Evolutionary conservation across 1,140 invertebrate species (phyloP).

Genomic region (Pinna nobilis): DNA sequence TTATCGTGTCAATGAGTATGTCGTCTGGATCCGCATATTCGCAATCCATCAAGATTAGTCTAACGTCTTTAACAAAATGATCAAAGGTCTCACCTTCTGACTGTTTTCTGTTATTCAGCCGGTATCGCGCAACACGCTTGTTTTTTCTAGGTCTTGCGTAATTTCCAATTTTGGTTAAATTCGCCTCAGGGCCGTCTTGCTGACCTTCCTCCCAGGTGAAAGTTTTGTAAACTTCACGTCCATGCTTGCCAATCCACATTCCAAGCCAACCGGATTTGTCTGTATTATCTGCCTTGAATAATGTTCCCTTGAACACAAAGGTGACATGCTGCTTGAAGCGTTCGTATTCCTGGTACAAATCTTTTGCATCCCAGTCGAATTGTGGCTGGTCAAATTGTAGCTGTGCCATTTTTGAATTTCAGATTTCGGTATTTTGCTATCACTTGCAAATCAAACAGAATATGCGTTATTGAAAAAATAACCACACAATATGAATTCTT

Average conservation of each 20-base stretch:
- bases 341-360: constrained; percentile 30
- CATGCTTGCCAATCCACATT: constrained; percentile 28
- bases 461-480: constrained; percentile 22
- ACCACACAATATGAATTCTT: too few species aligned
- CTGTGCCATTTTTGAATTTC: too few species aligned
- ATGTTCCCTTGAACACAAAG: constrained; percentile 21
- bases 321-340: constrained; percentile 27
- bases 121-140: constrained; percentile 23
- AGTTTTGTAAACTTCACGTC: constrained; percentile 27
- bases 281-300: not conserved
- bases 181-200: constrained; percentile 27
- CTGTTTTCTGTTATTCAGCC: constrained; percentile 16
- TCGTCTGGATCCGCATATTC: constrained; percentile 28
- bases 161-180: constrained; percentile 26
- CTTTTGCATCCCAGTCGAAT: constrained; percentile 30
- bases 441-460: too few species aligned
- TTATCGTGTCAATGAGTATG: constrained; percentile 28
- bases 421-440: too few species aligned
- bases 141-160: constrained; percentile 36
- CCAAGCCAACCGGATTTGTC: constrained; percentile 26
- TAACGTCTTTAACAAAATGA: constrained; percentile 31
- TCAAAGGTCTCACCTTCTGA: constrained; percentile 19
- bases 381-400: too few species aligned
- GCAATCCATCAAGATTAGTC: constrained; percentile 20
- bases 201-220: constrained; percentile 25